A percentile compares a stretch with the other conserved stretches of the same genome.
Conservation (phyloP, 2,888 invertebrate genomes). For the Eupithecia exiguata region DNA sequence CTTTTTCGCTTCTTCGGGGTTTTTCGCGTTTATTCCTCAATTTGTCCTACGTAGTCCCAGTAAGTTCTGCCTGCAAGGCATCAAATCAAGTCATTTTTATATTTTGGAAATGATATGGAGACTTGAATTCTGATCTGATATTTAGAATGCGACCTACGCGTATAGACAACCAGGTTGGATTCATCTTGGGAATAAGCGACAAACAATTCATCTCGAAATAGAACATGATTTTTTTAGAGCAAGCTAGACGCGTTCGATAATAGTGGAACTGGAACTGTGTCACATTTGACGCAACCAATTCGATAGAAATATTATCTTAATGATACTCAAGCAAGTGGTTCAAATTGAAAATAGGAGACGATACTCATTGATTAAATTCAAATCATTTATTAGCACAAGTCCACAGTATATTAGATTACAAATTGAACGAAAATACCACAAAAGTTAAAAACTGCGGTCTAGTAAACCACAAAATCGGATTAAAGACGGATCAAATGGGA, state of each 20-base stretch:
- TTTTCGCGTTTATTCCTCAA: too few relatives aligned
- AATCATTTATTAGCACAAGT: too few relatives aligned
- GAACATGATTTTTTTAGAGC: background rate
- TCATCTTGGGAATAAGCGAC: background rate
- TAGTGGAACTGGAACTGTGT: background rate
- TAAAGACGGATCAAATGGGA: too few relatives aligned
- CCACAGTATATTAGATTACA: too few relatives aligned
- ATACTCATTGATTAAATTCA: too few relatives aligned
- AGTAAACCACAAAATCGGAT: too few relatives aligned
- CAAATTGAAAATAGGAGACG: background rate
- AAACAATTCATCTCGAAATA: background rate
- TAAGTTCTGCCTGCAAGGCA: background rate
- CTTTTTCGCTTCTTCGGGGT: too few relatives aligned
- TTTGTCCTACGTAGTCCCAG: too few relatives aligned
- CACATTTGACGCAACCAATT: background rate
- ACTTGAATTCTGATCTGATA: background rate
- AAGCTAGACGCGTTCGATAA: background rate
- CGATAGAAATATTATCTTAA: background rate
- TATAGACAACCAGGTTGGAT: background rate
- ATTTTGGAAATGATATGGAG: background rate
- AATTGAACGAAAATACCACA: too few relatives aligned
- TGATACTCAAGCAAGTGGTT: background rate
- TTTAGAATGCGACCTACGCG: background rate
- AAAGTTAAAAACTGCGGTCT: too few relatives aligned
- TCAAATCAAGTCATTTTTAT: background rate